Evolutionary conservation across 2,797 vertebrate genomes (phyloP), one percentile per base, ranked within the genome.

Genomic region (Onychomys arenicola): DNA sequence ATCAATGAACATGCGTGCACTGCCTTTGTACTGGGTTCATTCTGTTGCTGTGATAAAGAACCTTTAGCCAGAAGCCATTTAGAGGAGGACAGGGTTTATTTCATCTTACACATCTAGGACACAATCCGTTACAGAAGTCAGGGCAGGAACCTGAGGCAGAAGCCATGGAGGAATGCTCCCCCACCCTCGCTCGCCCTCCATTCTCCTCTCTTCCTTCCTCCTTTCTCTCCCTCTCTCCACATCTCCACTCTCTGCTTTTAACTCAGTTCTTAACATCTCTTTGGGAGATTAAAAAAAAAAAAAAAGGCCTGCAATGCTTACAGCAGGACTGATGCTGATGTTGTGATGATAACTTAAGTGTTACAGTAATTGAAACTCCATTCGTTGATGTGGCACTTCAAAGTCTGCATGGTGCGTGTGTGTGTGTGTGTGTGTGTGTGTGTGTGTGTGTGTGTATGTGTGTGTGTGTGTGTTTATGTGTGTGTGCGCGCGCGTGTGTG

Each of bases 161-260:
- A 86, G 69, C 46, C 43, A 87, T 55, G 32, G 17, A 85, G 40
- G n/a, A 12, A 13, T 49, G 12, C 8, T 71, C 3, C 34, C 19
- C 8, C 2, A 52, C 2, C 10, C 63, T 46, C 2, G 25, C 13
- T 17, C 13, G 14, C 46, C 21, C 32, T 17, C 65, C 34, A 2
- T 10, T 49, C 32, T 32, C 29, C 32, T 49, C 13, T 17, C 40
- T 25, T 52, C 63, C 65, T 37, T 34, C 19, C 34, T 23, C 46
- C 46, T 27, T 32, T 49, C 40, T 61, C 55, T 61, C 57, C 23
- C 37, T 27, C 14, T 17, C 17, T 29, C 5, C 16, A 63, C 76
- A 29, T 57, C 71, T 57, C 34, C 67, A 25, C 37, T 82, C 40
- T 90, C 59, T 88, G 32, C 67, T 95, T 81, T 93, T 92, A 89